Evolutionary conservation across 2,797 vertebrate species (phyloP).

Genomic region (Phrynocephalus vlangalii): DNA sequence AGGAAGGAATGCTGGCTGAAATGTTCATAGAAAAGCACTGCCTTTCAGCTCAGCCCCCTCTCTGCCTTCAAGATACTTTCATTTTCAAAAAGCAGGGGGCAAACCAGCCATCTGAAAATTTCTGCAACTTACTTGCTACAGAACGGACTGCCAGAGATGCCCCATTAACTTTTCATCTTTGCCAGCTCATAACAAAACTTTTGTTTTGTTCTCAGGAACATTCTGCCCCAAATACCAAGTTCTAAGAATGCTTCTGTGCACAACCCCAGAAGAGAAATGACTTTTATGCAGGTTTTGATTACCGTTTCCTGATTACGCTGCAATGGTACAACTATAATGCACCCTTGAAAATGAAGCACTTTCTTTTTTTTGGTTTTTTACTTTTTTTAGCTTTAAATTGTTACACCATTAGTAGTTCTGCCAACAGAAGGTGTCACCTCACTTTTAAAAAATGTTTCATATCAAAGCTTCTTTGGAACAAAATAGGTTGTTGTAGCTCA

Average conservation of each 20-base stretch:
- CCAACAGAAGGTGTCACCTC: not conserved
- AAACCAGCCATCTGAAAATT: not conserved
- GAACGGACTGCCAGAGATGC: not conserved
- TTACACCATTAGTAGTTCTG: constrained; percentile 2
- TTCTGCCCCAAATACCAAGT: constrained; percentile 31
- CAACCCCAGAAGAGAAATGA: constrained; percentile 14
- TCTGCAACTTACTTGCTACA: constrained; percentile 20
- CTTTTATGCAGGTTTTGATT: constrained; percentile 9
- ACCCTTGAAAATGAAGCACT: not conserved
- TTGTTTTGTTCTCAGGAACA: constrained; percentile 33
- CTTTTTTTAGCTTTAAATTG: not conserved
- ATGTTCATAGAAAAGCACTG: not conserved
- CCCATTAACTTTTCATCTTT: constrained; percentile 17
- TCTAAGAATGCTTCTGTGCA: constrained; percentile 14
- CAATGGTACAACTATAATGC: not conserved
- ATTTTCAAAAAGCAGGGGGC: not conserved
- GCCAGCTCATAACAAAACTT: constrained; percentile 16
- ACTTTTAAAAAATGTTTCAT: not conserved
- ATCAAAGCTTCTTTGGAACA: not conserved
- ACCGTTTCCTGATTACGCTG: constrained; percentile 15
- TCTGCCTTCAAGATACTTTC: not conserved
- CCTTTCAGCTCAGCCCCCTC: not conserved
- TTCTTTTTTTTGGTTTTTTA: not conserved
- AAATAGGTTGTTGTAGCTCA: not conserved
- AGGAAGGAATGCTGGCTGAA: not conserved